phyloP scores from a whole-genome alignment of 1,140 invertebrate species.

The Pseudomyrmex dendroicus region DNA sequence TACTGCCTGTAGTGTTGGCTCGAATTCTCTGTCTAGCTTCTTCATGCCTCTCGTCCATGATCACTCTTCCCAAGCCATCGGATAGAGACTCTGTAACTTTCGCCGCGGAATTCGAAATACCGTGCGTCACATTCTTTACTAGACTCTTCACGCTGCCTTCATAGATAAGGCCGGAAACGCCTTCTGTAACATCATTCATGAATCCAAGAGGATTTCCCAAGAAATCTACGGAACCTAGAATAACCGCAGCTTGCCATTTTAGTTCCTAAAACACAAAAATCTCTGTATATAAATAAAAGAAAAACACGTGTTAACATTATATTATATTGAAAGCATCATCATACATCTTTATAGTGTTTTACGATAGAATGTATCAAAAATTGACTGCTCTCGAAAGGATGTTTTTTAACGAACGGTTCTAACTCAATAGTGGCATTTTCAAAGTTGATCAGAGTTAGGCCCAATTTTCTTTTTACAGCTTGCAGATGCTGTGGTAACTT shows the following conservation, averaged over 20 bases:
- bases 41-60: conserved; percentile 95
- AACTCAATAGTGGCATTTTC: conserved; percentile 98
- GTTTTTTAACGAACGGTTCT: conserved; percentile 92
- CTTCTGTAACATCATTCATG: conserved; percentile 97
- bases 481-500: conserved; percentile 91
- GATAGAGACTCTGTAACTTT: conserved; percentile 97
- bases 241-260: conserved; percentile 97
- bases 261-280: conserved; percentile 88
- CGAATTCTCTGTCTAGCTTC: conserved; percentile 93
- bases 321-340: conserved; percentile 64
- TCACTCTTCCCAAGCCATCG: conserved; percentile 94
- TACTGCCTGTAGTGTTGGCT: conserved; percentile 86
- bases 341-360: conserved; percentile 92
- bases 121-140: conserved; percentile 98
- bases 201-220: conserved; percentile 98
- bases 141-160: conserved; percentile 96
- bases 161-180: conserved; percentile 95
- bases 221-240: conserved; percentile 98
- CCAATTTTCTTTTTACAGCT: conserved; percentile 93
- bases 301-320: conserved; percentile 10
- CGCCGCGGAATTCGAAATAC: conserved; percentile 97
- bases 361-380: conserved; percentile 91
- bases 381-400: conserved; percentile 95
- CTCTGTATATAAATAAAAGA: not conserved
- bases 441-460: conserved; percentile 96